Percentiles rank a stretch among this genome's conserved stretches.
Evolutionary conservation across 2,113 vertebrate genomes (phyloP).

Genomic region (Entelurus aequoreus): DNA sequence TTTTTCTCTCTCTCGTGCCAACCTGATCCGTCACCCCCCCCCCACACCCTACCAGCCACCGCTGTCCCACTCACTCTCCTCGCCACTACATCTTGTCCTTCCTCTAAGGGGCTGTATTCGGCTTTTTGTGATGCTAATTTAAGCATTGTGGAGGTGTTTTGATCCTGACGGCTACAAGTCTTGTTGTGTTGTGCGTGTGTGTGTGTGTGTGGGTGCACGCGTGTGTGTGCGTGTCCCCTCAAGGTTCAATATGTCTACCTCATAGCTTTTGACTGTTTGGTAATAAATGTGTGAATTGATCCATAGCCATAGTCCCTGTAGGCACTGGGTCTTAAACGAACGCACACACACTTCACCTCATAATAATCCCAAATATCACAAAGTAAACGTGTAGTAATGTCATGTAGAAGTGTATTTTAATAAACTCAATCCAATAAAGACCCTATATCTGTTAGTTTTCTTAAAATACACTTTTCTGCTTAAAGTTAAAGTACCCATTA

Average conservation of each 20-base stretch:
- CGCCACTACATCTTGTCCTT: conserved; percentile 7
- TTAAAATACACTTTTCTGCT: too few species aligned
- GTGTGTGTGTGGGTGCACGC: not conserved
- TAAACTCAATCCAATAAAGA: not conserved
- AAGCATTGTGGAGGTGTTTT: conserved; percentile 28
- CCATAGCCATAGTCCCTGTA: conserved; percentile 32
- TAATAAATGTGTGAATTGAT: conserved; percentile 63
- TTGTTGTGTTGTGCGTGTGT: conserved; percentile 21
- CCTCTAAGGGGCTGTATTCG: conserved; percentile 13
- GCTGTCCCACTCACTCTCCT: conserved; percentile 9
- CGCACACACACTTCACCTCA: not conserved
- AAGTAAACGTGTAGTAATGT: not conserved
- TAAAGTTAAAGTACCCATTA: too few species aligned
- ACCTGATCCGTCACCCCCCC: conserved; percentile 27
- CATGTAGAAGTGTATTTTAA: not conserved
- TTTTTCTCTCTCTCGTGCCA: conserved; percentile 32
- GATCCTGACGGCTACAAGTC: conserved; percentile 22
- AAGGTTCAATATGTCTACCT: conserved; percentile 44
- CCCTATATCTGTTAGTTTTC: too few species aligned
- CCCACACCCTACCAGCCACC: not conserved
- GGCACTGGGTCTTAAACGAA: conserved; percentile 20
- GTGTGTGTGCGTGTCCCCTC: conserved; percentile 12
- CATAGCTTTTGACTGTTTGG: conserved; percentile 47
- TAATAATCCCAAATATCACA: conserved; percentile 3
- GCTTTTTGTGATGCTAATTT: conserved; percentile 23